Evolutionary conservation across 1,140 invertebrate genomes (phyloP).

Genomic region (Lepidurus arcticus): DNA sequence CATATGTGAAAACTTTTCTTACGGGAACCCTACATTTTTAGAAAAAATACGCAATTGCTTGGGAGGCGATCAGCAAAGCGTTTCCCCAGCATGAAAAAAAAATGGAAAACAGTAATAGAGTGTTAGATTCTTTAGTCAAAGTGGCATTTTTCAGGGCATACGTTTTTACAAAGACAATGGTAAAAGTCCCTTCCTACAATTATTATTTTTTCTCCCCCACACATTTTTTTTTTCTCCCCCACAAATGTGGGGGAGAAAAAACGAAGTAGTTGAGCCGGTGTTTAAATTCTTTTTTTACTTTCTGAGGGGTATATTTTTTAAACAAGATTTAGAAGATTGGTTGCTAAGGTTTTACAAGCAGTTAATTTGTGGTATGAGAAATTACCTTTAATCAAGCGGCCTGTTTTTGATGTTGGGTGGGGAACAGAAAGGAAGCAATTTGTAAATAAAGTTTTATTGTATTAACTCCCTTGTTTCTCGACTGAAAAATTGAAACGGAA

Average conservation of each 20-base stretch:
- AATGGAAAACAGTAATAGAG: neutral
- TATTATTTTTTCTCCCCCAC: too few species aligned
- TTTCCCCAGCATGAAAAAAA: neutral
- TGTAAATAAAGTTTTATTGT: constrained; percentile 19
- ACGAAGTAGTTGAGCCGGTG: neutral
- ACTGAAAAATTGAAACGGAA: neutral
- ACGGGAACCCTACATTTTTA: neutral
- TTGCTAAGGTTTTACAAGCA: neutral
- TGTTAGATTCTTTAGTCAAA: constrained; percentile 4
- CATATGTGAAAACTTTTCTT: constrained; percentile 64
- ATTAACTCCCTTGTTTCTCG: neutral
- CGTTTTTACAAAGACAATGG: neutral
- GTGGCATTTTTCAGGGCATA: constrained; percentile 9
- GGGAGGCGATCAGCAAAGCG: neutral
- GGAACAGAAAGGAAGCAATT: neutral
- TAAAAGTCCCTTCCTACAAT: neutral
- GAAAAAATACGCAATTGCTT: neutral
- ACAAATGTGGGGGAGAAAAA: neutral
- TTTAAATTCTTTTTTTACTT: too few species aligned
- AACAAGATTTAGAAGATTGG: too few species aligned
- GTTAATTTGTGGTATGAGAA: neutral
- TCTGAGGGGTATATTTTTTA: too few species aligned
- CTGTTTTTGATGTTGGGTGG: neutral
- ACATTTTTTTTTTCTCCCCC: neutral
- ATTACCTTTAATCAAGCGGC: neutral